Evolutionary conservation across 1,140 invertebrate species (phyloP).

Genomic region (Calephelis virginiensis): DNA sequence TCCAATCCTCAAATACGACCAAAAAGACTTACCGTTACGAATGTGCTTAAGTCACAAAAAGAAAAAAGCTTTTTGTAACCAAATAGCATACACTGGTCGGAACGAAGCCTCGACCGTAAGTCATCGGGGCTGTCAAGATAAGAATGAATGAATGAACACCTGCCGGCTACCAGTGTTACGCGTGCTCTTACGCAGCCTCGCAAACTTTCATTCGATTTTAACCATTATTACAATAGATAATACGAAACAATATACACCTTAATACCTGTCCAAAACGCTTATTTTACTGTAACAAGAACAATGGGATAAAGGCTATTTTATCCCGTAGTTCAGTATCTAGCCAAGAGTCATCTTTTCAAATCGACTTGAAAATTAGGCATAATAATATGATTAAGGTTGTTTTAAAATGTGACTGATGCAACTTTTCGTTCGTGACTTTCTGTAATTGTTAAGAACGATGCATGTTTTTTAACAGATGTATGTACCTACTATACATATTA

Average conservation of each 20-base stretch:
- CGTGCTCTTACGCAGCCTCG: constrained; percentile 58
- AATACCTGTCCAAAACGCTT: constrained; percentile 37
- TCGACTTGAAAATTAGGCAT: constrained; percentile 69
- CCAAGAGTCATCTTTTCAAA: constrained; percentile 59
- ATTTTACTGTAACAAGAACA: constrained; percentile 31
- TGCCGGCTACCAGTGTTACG: constrained; percentile 73
- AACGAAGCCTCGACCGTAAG: constrained; percentile 59
- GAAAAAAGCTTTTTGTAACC: constrained; percentile 48
- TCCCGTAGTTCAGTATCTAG: constrained; percentile 46
- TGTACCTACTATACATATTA: neutral
- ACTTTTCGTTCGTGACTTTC: constrained; percentile 64
- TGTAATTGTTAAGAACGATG: constrained; percentile 42
- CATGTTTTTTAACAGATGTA: constrained; percentile 5
- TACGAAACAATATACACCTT: constrained; percentile 37
- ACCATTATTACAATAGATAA: constrained; percentile 41
- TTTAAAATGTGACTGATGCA: constrained; percentile 64
- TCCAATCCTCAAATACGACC: constrained; percentile 55
- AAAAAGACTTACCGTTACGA: constrained; percentile 72
- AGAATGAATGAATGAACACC: constrained; percentile 76
- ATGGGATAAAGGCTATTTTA: constrained; percentile 36
- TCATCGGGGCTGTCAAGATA: constrained; percentile 77
- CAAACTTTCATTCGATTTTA: constrained; percentile 41
- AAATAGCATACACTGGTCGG: constrained; percentile 66
- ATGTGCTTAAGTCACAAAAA: constrained; percentile 67
- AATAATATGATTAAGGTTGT: constrained; percentile 71